Conservation (phyloP, 2,888 invertebrate genomes). For the Caenorhabditis japonica region DNA sequence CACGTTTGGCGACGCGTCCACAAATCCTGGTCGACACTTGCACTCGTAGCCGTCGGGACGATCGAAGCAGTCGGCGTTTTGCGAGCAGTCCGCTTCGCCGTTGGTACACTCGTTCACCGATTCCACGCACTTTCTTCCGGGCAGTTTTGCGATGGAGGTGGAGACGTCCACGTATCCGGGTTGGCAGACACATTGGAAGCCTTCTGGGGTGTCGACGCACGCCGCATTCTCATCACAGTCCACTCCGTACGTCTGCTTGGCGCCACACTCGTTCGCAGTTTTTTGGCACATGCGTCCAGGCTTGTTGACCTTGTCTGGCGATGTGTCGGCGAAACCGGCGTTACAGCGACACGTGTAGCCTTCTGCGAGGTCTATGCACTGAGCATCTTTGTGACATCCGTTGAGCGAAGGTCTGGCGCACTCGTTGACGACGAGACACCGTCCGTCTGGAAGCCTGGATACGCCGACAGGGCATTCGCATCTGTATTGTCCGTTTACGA, state of each 20-base stretch:
- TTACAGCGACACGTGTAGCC: slow-evolving; percentile 72
- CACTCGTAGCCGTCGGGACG: slow-evolving; percentile 90
- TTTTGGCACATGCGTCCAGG: slow-evolving; percentile 71
- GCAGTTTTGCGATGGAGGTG: slow-evolving; percentile 62
- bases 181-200: slow-evolving; percentile 71
- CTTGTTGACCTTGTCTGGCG: slow-evolving; percentile 64
- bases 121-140: slow-evolving; percentile 70
- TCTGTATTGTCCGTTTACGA: slow-evolving; percentile 70
- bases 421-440: slow-evolving; percentile 67
- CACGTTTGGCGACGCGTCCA: slow-evolving; percentile 80
- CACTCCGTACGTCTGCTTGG: slow-evolving; percentile 67
- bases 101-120: slow-evolving; percentile 71
- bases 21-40: slow-evolving; percentile 87
- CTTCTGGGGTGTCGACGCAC: slow-evolving; percentile 74
- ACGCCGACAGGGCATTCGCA: slow-evolving; percentile 70
- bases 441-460: slow-evolving; percentile 62
- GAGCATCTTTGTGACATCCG: slow-evolving; percentile 66
- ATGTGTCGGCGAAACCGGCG: slow-evolving; percentile 70
- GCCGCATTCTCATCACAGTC: slow-evolving; percentile 71
- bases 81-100: slow-evolving; percentile 86
- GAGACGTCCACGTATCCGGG: slow-evolving; percentile 74
- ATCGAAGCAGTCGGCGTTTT: slow-evolving; percentile 89
- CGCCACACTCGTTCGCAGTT: slow-evolving; percentile 71
- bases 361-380: slow-evolving; percentile 65
- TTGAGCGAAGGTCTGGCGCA: slow-evolving; percentile 67